Conservation (phyloP, 2,888 invertebrate genomes). For the Rhodophaea formosa region DNA sequence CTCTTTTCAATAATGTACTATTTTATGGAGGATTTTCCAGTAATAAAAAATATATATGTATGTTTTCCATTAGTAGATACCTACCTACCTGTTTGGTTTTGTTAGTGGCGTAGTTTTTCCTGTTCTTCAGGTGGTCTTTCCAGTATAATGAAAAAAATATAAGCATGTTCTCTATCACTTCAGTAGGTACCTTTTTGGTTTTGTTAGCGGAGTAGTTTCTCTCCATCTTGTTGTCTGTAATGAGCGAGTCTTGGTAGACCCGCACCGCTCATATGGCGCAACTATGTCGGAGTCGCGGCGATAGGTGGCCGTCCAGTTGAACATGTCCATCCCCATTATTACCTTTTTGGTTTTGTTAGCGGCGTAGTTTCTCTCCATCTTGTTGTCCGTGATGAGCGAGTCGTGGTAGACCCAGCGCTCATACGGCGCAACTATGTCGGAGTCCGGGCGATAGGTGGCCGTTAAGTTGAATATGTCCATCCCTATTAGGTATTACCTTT, state of each 20-base stretch:
- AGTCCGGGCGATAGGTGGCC: constrained; percentile 96
- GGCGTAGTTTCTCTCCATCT: constrained; percentile 87
- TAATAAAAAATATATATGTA: too few species aligned
- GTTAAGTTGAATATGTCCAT: constrained; percentile 96
- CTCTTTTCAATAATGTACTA: too few species aligned
- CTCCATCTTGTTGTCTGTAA: constrained; percentile 83
- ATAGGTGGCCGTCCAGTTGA: constrained; percentile 99
- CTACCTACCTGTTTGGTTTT: too few species aligned
- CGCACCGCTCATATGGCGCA: constrained; percentile 97
- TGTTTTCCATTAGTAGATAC: too few species aligned
- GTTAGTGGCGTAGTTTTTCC: constrained; percentile 91
- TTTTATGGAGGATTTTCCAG: too few species aligned
- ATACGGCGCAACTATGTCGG: constrained; percentile 97
- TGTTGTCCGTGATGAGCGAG: constrained; percentile 83
- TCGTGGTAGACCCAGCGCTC: constrained; percentile 96
- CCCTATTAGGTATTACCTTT: too few species aligned
- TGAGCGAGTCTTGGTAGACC: constrained; percentile 90
- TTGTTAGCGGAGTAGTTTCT: constrained; percentile 94
- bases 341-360: constrained; percentile 97
- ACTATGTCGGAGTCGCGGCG: constrained; percentile 97
- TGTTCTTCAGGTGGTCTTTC: constrained; percentile 51
- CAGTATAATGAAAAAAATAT: too few species aligned
- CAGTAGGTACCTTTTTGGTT: constrained; percentile 88
- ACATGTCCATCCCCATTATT: constrained; percentile 87
- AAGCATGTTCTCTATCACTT: constrained; percentile 85